Evolutionary conservation across 2,113 vertebrate genomes (phyloP), one percentile per base, ranked within the genome.

Genomic region (Sceloporus undulatus): DNA sequence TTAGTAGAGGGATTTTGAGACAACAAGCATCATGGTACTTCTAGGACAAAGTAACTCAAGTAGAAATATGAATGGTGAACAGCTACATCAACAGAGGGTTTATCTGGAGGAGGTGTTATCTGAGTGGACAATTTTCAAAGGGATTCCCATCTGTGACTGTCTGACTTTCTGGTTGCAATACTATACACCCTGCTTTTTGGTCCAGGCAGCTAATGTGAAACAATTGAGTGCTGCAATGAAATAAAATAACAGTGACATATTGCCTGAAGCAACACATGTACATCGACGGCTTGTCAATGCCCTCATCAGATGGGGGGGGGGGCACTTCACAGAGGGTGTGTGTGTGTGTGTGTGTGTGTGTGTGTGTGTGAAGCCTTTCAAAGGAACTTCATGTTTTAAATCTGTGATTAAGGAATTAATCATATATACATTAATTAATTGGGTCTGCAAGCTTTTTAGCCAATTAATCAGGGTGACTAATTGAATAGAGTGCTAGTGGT

Each of bases 111-210:
- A 71, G 74, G 79, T 92, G 25, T 86, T 86, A 84, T 88, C 85
- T 90, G 91, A 92, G 79, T 92, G 90, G 89, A 83, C 89, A 92
- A 27, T 56, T 93, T 91, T 91, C 71, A 82, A 85, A 88, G 80
- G 42, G 40, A 48, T 66, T 82, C 74, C 40, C 4, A 48, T 76
- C 52, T 62, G 52, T 19, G 42, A 34, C 18, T 65, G 34, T 21
- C 79, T 19, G 18, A 9, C 18, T n/a, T 34, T 10, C 73, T 18
- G 7, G 7, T 11, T 18, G 21, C 42, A 2, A 18, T 40, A 40
- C 75, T 9, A 38, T 42, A 8, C 18, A 19, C 66, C 27, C 62
- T 21, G 9, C 66, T 85, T 52, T 66, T 68, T 71, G 25, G 68
- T 76, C 76, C 65, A 79, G 62, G 48, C 42, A 70, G 85, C n/a